Evolutionary conservation across 2,113 vertebrate genomes (phyloP).

Genomic region (Pollachius pollachius): DNA sequence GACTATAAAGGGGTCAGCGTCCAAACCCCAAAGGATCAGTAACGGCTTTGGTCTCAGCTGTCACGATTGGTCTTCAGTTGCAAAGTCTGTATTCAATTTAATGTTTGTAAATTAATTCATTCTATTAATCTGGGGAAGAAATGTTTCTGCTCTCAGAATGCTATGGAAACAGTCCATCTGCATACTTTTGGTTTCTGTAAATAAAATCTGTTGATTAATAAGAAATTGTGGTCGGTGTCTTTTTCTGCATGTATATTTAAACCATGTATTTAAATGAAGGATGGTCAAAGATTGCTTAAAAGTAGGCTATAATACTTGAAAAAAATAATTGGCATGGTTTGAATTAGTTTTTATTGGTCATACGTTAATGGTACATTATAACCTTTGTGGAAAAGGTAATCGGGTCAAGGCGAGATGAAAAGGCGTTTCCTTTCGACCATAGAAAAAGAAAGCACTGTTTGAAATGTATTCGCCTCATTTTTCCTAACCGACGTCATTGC

Average conservation of each 20-base stretch:
- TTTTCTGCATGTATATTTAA: background rate
- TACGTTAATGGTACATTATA: no score
- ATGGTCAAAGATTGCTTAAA: no score
- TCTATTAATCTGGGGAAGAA: slow-evolving; percentile 53
- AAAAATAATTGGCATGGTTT: no score
- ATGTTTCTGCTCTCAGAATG: slow-evolving; percentile 63
- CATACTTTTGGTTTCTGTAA: slow-evolving; percentile 79
- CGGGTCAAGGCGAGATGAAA: no score
- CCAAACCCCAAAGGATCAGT: slow-evolving; percentile 36
- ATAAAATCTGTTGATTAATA: slow-evolving; percentile 82
- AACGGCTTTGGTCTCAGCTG: slow-evolving; percentile 45
- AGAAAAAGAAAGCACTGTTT: no score
- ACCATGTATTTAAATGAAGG: background rate
- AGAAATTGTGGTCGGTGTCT: slow-evolving; percentile 9
- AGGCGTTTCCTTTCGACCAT: no score
- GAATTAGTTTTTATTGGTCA: no score
- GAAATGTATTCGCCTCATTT: no score
- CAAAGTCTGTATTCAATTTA: slow-evolving; percentile 62
- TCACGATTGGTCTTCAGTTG: slow-evolving; percentile 48
- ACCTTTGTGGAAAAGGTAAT: no score
- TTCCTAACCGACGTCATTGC: no score
- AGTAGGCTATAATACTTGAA: no score
- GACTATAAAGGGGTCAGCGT: slow-evolving; percentile 28
- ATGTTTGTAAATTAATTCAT: slow-evolving; percentile 73
- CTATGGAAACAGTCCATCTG: slow-evolving; percentile 65